Base-by-base conservation (phyloP, 2,113 vertebrate genomes). In the Xyliphius kryptos region DNA sequence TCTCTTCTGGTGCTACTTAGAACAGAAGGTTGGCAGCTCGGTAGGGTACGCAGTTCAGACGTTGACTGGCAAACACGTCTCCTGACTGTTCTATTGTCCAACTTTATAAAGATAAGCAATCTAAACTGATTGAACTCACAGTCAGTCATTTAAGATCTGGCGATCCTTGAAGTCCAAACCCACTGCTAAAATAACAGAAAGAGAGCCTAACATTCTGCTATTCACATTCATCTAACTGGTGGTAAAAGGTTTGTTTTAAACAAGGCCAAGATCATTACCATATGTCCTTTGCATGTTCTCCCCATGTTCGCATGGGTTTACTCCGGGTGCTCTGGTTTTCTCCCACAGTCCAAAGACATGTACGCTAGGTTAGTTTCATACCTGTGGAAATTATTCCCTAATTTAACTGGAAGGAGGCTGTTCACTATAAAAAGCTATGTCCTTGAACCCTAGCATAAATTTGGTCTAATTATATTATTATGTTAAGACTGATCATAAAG, bases 1-100 rank as follows among this genome's bases (percentile, higher is more conserved):
- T n/a, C n/a, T n/a, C 32, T 36, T 61, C 20, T 26, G 17, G 12
- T 51, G 43, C 53, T 48, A 56, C n/a, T n/a, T n/a, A 65, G 63
- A 65, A 65, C 63, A 65, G 63, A 65, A 56, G 63, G 63, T 22
- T 12, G n/a, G n/a, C n/a, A n/a, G n/a, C n/a, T n/a, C n/a, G n/a
- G n/a, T n/a, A n/a, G n/a, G n/a, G n/a, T n/a, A n/a, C n/a, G n/a
- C n/a, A n/a, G n/a, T n/a, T n/a, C n/a, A n/a, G n/a, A n/a, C n/a
- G n/a, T n/a, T n/a, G n/a, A n/a, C 38, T 36, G 17, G 32, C 52
- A 56, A 19, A 56, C 52, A 48, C 38, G 5, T 52, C 52, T 41
- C 48, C 62, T 64, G 52, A 52, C 13, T 43, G 10, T 9, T 3
- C 13, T 19, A 21, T 36, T 37, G 63, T 65, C 53, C 53, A 49